Base-by-base conservation (phyloP, 2,888 invertebrate species). In the Drosophila ezoana region DNA sequence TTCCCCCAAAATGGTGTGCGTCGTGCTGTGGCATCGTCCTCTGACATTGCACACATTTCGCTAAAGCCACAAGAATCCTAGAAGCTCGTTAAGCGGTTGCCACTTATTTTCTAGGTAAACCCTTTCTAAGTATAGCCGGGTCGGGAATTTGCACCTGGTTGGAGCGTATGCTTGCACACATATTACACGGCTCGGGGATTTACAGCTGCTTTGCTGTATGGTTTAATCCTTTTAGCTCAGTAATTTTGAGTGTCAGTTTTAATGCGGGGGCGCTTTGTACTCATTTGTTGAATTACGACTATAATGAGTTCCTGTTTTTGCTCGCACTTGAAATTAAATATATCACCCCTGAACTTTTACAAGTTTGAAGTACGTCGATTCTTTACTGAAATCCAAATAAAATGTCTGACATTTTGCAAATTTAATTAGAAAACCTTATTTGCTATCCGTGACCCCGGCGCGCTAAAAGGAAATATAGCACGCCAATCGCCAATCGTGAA, bases 61-160 rank as follows among this genome's bases (percentile, higher is more conserved):
- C 77, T 72, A 79, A 83, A 87, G 87, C 87, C 85, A 58, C 83
- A 85, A 72, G 84, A 85, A 87, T 81, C 82, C 77, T 64, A 82
- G 61, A 70, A 72, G 58, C 85, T 79, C 72, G 75, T 81, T 76
- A 72, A 59, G 59, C 49, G 67, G 76, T 68, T 77, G 73, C 68
- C 56, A 68, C 77, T 60, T 77, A 63, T 69, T 68, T 71, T 41
- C 70, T 51, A 63, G 62, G 51, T 57, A 49, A 78, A 70, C 79
- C 67, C 60, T 60, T 74, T 53, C 66, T 62, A 65, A 66, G 44
- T 59, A 58, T 43, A 16, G 16, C 23, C 20, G 58, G 45, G 14
- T 20, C 20, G 63, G 37, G 52, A 48, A 41, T 56, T 73, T 41
- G 58, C 81, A 83, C 64, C 66, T 86, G 81, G 62, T 44, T 77